These are phyloP conservation scores for Daboia siamensis DNA, from an alignment of 2,113 vertebrate genomes.

Conservation along the genomic window DNA sequence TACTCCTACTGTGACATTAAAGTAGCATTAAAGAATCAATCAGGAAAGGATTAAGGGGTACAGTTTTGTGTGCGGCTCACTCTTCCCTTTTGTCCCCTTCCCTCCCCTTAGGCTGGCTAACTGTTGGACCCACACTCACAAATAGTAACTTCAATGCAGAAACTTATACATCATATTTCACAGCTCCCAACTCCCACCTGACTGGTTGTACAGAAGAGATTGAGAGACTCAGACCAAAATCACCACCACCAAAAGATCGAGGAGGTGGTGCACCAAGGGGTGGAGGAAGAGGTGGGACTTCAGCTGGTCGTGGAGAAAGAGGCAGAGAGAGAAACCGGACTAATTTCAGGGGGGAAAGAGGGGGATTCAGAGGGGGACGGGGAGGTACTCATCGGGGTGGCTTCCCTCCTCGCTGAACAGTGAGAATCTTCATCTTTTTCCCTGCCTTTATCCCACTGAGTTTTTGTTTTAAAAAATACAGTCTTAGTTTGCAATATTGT, in stretches of 20 bases:
- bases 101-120: conserved; percentile 85
- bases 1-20: neutral
- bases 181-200: conserved; percentile 80
- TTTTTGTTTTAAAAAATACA: neutral
- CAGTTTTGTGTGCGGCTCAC: neutral
- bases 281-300: conserved; percentile 84
- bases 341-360: conserved; percentile 91
- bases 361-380: conserved; percentile 87
- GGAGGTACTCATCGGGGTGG: conserved; percentile 88
- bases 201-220: conserved; percentile 96
- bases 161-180: conserved; percentile 84
- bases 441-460: neutral
- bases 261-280: conserved; percentile 88
- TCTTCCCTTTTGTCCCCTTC: neutral
- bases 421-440: accelerated
- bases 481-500: neutral
- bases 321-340: conserved; percentile 91
- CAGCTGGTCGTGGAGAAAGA: conserved; percentile 84
- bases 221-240: conserved; percentile 93
- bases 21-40: neutral
- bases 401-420: conserved; percentile 82
- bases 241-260: conserved; percentile 89
- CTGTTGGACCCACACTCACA: conserved; percentile 93
- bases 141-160: conserved; percentile 98
- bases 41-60: neutral